Base-by-base conservation (phyloP, 2,797 vertebrate species). In the Gymnopithys bicolor region DNA sequence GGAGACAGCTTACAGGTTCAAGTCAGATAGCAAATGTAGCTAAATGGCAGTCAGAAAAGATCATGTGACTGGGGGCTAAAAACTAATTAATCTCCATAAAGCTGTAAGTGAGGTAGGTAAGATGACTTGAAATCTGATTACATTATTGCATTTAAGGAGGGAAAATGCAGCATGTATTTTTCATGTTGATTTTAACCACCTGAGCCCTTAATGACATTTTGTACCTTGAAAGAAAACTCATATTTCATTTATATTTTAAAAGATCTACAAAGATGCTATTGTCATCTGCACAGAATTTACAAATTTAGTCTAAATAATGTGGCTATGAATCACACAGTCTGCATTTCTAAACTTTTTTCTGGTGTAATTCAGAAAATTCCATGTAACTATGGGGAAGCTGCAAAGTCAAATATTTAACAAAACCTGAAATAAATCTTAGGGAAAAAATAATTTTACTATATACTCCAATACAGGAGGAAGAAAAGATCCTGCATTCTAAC, bases 11-110 rank as follows among this genome's bases (percentile, higher is more conserved):
- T 97, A 96, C 96, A 98, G 97, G 97, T 98, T 97, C 98, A 97
- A 98, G 97, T 98, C 98, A 97, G 98, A 97, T 97, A 97, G 96
- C 97, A 97, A 98, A 93, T 96, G 87, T 90, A 97, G 97, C 98
- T 98, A 98, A 98, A 98, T 98, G 98, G 98, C 98, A 97, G 96
- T 97, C 98, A 98, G 98, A 97, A 97, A 74, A 96, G 96, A 98
- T 98, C 97, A 97, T 97, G 97, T 98, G 98, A 97, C 98, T 94
- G 94, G 96, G 97, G 98, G 97, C 98, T 98, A 97, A 96, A 98
- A 97, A 98, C 98, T 99, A 99, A 99, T 99, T 99, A 99, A 99
- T 99, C 99, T 99, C 98, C 98, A 99, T 99, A 98, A 99, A 98
- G 98, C 98, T 97, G 96, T 97, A 98, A 98, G 98, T 97, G 98